Percentiles rank a stretch among this genome's conserved stretches.
Evolutionary conservation across 92 coral and sea anemone species (phyloP).

Genomic region (Phymanthus crucifer): DNA sequence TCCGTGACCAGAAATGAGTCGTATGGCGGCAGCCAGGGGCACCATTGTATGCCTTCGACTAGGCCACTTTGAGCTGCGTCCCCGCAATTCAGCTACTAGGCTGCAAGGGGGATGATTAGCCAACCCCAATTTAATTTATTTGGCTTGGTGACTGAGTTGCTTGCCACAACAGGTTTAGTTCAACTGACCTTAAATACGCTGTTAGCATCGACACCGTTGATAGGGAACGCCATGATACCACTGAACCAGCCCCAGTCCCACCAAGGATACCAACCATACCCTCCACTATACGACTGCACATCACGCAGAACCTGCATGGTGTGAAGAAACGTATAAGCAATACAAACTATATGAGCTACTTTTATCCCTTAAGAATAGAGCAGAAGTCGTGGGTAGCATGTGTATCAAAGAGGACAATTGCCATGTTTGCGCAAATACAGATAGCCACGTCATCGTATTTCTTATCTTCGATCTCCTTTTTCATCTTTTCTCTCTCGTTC

Average conservation of each 20-base stretch:
- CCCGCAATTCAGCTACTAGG: too few species aligned
- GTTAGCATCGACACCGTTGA: slow-evolving; percentile 56
- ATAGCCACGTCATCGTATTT: background rate
- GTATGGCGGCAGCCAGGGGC: too few species aligned
- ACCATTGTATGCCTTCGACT: too few species aligned
- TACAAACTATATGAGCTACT: background rate
- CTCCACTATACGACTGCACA: slow-evolving; percentile 66
- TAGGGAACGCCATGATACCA: slow-evolving; percentile 64
- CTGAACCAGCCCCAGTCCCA: slow-evolving; percentile 46
- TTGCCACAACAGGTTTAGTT: too few species aligned
- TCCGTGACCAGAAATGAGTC: too few species aligned
- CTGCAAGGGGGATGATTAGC: too few species aligned
- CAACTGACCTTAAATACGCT: slow-evolving; percentile 63
- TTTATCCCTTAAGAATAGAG: background rate
- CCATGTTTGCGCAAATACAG: too few species aligned
- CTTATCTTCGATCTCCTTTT: background rate
- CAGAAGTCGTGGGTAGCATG: too few species aligned
- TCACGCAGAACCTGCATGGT: slow-evolving; percentile 70
- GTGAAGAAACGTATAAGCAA: background rate
- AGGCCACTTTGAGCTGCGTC: too few species aligned
- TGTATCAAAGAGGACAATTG: too few species aligned
- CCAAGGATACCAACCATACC: slow-evolving; percentile 46
- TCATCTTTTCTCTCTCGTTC: background rate
- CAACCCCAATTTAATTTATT: too few species aligned
- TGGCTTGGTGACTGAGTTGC: background rate